These are phyloP conservation scores for Trichonephila clavipes DNA, from an alignment of 1,140 invertebrate genomes.

Conservation along the genomic window DNA sequence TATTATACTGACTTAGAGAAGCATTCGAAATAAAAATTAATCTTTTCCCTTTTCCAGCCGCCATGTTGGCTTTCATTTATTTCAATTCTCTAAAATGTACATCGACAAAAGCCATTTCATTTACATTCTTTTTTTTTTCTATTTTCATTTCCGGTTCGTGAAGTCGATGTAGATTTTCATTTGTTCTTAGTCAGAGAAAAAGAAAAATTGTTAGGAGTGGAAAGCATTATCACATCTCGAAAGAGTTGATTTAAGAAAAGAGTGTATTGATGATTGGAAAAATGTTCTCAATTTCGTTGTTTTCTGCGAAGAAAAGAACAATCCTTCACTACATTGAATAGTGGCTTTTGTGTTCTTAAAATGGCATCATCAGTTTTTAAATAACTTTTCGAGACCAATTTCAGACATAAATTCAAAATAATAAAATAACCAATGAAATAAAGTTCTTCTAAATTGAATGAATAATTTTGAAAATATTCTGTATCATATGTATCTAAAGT, in stretches of 20 bases:
- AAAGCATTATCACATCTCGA: not conserved
- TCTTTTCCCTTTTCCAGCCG: not conserved
- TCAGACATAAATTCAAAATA: not conserved
- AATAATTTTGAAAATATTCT: too few species aligned
- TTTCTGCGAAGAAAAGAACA: not conserved
- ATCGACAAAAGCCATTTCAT: conserved; percentile 6
- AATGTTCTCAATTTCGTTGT: not conserved
- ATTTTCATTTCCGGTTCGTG: not conserved
- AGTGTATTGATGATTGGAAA: not conserved
- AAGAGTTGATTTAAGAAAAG: conserved; percentile 9
- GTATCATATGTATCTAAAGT: too few species aligned
- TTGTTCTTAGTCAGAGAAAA: not conserved
- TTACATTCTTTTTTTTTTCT: not conserved
- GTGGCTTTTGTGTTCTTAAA: not conserved
- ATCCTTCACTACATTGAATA: not conserved
- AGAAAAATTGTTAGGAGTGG: not conserved
- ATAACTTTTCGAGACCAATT: not conserved
- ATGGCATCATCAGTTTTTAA: not conserved
- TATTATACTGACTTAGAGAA: not conserved
- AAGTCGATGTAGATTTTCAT: not conserved
- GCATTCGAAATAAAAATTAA: conserved; percentile 20
- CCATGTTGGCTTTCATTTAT: conserved; percentile 23
- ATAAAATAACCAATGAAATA: too few species aligned
- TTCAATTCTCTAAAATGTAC: not conserved
- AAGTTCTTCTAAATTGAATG: too few species aligned